These are phyloP conservation scores for Dicrostonyx torquatus DNA, from an alignment of 2,797 vertebrate genomes.

Conservation along the genomic window DNA sequence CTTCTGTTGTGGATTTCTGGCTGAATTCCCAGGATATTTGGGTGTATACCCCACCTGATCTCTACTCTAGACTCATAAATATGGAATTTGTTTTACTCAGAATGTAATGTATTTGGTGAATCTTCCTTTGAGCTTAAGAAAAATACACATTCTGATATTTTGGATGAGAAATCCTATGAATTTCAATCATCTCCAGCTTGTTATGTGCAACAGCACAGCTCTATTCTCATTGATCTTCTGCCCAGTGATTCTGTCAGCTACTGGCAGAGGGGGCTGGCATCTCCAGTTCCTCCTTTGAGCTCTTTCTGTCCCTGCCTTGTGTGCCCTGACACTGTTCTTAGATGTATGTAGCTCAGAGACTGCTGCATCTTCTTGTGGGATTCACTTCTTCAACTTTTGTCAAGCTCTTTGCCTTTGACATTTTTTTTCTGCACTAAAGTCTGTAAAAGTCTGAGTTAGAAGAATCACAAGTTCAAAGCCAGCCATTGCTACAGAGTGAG, in stretches of 20 bases:
- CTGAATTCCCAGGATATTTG: neutral
- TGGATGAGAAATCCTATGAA: neutral
- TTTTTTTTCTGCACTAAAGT: neutral
- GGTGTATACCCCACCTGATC: neutral
- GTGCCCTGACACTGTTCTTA: neutral
- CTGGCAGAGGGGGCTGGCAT: too few relatives aligned
- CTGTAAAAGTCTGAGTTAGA: neutral
- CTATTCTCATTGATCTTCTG: neutral
- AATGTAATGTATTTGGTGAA: neutral
- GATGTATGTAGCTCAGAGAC: neutral
- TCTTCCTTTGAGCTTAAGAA: neutral
- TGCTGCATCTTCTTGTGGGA: neutral
- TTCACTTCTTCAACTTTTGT: neutral
- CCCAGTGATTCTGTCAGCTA: neutral
- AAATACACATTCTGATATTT: neutral
- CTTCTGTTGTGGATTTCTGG: neutral
- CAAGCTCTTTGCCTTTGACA: neutral
- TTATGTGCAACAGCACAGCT: neutral
- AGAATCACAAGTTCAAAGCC: neutral
- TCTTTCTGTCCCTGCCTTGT: too few relatives aligned
- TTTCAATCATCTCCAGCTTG: neutral
- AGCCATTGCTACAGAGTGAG: neutral
- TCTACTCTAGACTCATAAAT: neutral
- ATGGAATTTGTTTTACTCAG: neutral
- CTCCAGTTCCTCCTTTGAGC: neutral